A percentile compares a stretch with the other conserved stretches of the same genome.
Evolutionary conservation across 2,797 vertebrate genomes (phyloP).

Genomic region (Danio tinwini): DNA sequence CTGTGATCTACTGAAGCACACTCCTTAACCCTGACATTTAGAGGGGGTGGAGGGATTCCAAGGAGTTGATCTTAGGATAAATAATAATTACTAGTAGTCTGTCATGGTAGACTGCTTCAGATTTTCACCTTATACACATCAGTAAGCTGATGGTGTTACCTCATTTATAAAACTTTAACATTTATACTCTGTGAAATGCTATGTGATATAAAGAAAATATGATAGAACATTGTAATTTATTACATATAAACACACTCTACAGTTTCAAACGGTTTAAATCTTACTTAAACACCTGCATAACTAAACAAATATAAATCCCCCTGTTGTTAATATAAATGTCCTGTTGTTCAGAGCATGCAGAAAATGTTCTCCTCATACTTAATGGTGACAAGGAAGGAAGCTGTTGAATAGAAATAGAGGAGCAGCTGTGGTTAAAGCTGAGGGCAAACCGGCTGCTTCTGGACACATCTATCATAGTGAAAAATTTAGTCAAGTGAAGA

Average conservation of each 20-base stretch:
- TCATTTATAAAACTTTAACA: slow-evolving; percentile 63
- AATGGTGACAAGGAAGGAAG: slow-evolving; percentile 16
- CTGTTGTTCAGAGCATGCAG: neutral
- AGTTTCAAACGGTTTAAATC: slow-evolving; percentile 64
- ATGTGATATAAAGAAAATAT: no score
- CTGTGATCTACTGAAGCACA: neutral
- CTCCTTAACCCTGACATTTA: neutral
- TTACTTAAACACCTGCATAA: neutral
- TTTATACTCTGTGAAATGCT: slow-evolving; percentile 33
- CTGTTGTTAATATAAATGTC: no score
- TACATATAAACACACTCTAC: neutral
- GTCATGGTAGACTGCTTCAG: neutral
- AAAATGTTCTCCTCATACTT: slow-evolving; percentile 5
- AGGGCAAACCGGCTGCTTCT: slow-evolving; percentile 64
- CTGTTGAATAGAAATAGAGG: slow-evolving; percentile 61
- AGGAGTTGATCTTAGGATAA: neutral
- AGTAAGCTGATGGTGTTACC: slow-evolving; percentile 54
- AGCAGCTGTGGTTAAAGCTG: slow-evolving; percentile 70
- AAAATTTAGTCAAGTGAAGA: slow-evolving; percentile 74
- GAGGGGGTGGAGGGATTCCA: neutral
- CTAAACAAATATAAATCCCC: neutral
- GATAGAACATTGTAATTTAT: neutral
- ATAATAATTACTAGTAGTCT: neutral
- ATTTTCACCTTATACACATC: neutral
- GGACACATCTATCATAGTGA: slow-evolving; percentile 75